Evolutionary conservation across 2,113 vertebrate genomes (phyloP).

Genomic region (Ondatra zibethicus): DNA sequence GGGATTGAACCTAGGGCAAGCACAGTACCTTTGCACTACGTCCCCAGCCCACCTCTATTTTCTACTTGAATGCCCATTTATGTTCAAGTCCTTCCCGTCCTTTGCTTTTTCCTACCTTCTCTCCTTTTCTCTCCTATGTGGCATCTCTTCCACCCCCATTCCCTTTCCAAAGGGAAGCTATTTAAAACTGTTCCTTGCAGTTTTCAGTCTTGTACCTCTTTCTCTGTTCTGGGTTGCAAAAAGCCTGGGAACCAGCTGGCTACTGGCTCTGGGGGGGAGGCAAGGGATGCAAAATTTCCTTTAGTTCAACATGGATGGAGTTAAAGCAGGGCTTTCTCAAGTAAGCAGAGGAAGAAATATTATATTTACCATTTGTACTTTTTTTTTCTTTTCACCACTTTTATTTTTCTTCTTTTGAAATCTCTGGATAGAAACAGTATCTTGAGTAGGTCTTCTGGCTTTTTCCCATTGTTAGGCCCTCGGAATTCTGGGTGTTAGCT

Average conservation of each 20-base stretch:
- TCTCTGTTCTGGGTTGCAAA: neutral
- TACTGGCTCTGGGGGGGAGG: neutral
- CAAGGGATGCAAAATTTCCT: neutral
- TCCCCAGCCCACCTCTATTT: neutral
- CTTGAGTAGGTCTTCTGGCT: neutral
- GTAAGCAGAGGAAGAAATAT: neutral
- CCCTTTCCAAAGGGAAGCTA: neutral
- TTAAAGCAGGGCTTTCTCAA: constrained; percentile 20
- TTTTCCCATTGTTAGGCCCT: neutral
- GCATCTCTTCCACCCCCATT: neutral
- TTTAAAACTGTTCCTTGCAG: neutral
- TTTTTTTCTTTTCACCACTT: neutral
- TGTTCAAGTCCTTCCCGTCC: neutral
- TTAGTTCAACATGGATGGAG: neutral
- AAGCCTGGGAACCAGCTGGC: neutral
- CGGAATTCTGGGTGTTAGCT: neutral
- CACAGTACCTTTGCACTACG: neutral
- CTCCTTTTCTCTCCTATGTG: neutral
- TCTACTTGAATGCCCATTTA: neutral
- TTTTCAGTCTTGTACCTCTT: neutral
- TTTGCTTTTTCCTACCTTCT: neutral
- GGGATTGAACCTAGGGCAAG: neutral
- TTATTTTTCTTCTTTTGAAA: neutral
- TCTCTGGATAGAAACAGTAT: neutral
- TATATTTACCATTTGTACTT: neutral